These are phyloP conservation scores for Drosophila mimetica DNA, from an alignment of 2,888 invertebrate species.

Conservation along the genomic window DNA sequence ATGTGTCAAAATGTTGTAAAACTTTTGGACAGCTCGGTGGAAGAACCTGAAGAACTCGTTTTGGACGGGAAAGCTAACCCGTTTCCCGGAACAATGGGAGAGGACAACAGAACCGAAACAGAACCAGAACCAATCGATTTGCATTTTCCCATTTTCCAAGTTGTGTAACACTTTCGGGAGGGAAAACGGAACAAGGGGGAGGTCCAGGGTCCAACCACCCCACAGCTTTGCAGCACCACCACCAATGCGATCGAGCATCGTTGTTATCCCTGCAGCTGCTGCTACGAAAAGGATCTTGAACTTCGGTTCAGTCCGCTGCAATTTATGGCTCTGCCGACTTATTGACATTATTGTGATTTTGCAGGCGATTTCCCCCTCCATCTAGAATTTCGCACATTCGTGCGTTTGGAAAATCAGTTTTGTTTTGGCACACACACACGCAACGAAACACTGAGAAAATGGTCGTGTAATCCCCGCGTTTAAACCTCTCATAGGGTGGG, in stretches of 20 bases:
- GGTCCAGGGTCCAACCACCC: conserved; percentile 37
- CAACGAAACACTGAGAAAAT: conserved; percentile 9
- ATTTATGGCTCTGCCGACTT: conserved; percentile 38
- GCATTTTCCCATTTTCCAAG: conserved; percentile 42
- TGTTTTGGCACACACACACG: conserved; percentile 9
- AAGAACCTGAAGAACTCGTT: conserved; percentile 53
- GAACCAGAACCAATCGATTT: conserved; percentile 64
- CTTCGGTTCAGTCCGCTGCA: conserved; percentile 13
- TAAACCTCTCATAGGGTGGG: conserved; percentile 13
- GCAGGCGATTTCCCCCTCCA: not conserved
- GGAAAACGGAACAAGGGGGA: conserved; percentile 15
- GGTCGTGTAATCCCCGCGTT: conserved; percentile 1
- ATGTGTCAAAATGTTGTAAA: conserved; percentile 63
- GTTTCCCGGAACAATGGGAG: conserved; percentile 23
- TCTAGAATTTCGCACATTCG: conserved; percentile 24
- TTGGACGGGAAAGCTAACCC: conserved; percentile 28
- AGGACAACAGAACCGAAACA: conserved; percentile 25
- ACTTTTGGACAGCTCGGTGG: conserved; percentile 42
- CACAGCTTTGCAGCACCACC: conserved; percentile 12
- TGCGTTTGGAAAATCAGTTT: not conserved
- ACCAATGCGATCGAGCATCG: conserved; percentile 24
- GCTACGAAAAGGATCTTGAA: conserved; percentile 22
- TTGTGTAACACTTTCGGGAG: conserved; percentile 45
- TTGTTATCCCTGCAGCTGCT: conserved; percentile 32
- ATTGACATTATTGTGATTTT: conserved; percentile 27